phyloP scores from a whole-genome alignment of 2,797 vertebrate genomes.

The Clarias laeviceps region DNA sequence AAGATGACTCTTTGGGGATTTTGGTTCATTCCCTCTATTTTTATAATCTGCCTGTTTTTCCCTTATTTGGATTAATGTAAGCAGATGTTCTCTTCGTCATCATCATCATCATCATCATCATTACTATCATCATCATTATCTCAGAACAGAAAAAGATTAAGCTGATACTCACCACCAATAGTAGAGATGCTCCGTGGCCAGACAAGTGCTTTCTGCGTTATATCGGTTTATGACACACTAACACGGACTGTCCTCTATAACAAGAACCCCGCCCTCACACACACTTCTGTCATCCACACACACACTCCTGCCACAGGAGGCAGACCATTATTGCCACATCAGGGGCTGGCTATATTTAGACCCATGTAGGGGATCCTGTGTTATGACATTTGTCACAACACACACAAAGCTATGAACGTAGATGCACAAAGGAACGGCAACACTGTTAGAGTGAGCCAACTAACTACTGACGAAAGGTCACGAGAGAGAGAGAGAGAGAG shows the following conservation, averaged over 20 bases:
- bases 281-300: slow-evolving; percentile 11
- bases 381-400: slow-evolving; percentile 26
- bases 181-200: slow-evolving; percentile 41
- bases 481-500: neutral
- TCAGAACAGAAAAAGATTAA: neutral
- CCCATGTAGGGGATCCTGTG: neutral
- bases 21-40: slow-evolving; percentile 19
- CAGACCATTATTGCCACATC: slow-evolving; percentile 40
- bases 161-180: slow-evolving; percentile 52
- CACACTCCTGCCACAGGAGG: slow-evolving; percentile 24
- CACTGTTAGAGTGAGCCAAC: neutral
- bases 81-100: neutral
- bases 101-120: neutral
- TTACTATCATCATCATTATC: neutral
- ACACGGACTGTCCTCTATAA: slow-evolving; percentile 35
- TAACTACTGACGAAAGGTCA: slow-evolving; percentile 20
- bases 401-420: slow-evolving; percentile 9
- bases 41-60: neutral
- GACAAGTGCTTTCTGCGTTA: slow-evolving; percentile 29
- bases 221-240: slow-evolving; percentile 48
- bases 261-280: slow-evolving; percentile 35
- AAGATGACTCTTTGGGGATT: neutral
- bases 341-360: slow-evolving; percentile 52
- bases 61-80: neutral
- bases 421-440: slow-evolving; percentile 18